Evolutionary conservation across 37 sponge, comb jelly and placozoan genomes (phyloP).

Genomic region (Aplysina aerophoba): DNA sequence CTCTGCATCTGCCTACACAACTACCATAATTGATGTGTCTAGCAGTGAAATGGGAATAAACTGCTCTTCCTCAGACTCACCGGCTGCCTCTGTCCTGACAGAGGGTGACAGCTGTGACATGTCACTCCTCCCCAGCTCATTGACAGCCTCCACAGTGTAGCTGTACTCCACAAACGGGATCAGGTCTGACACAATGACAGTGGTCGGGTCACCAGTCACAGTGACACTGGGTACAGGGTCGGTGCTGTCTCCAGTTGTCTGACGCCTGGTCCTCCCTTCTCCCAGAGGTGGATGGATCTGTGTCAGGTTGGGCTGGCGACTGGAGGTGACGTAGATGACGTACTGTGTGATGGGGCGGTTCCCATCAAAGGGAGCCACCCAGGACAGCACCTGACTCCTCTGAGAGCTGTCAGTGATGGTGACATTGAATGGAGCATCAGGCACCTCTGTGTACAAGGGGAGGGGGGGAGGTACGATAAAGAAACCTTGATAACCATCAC

Average conservation of each 20-base stretch:
- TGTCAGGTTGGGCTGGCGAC: not conserved
- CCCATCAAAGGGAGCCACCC: conserved; percentile 65
- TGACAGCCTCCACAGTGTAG: conserved; percentile 60
- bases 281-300: not conserved
- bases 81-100: conserved; percentile 44
- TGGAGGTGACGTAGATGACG: conserved; percentile 27
- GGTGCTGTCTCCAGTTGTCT: not conserved
- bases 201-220: not conserved
- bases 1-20: no score
- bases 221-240: not conserved
- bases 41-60: no score
- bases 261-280: not conserved
- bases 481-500: no score
- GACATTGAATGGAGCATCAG: conserved; percentile 56
- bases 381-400: conserved; percentile 45
- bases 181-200: not conserved
- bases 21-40: no score
- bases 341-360: conserved; percentile 49
- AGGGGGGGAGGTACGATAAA: no score
- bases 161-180: conserved; percentile 66
- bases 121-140: conserved; percentile 57
- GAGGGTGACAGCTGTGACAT: conserved; percentile 23
- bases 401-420: not conserved
- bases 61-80: conserved; percentile 26
- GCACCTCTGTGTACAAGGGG: conserved; percentile 51